Evolutionary conservation across 2,888 invertebrate species (phyloP).

Genomic region (Drosophila colorata): DNA sequence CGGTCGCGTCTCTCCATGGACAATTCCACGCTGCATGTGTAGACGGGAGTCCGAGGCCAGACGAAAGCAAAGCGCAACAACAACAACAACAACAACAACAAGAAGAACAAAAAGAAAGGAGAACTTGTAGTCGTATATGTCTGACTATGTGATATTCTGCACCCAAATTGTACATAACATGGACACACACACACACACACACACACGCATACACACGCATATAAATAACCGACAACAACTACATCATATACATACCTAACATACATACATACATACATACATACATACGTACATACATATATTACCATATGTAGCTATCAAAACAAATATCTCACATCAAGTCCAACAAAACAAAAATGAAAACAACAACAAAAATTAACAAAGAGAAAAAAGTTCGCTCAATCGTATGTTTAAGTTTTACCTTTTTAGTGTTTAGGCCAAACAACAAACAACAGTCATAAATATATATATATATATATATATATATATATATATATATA

Average conservation of each 20-base stretch:
- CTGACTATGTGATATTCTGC: constrained; percentile 79
- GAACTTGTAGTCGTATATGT: constrained; percentile 76
- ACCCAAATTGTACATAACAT: constrained; percentile 67
- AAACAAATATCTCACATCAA: constrained; percentile 54
- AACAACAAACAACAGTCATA: constrained; percentile 46
- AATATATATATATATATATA: constrained; percentile 31
- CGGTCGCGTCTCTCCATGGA: constrained; percentile 55
- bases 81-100: constrained; percentile 8
- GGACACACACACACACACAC: constrained; percentile 29
- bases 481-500: no score
- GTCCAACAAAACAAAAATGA: constrained; percentile 24
- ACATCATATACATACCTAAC: constrained; percentile 30
- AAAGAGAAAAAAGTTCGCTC: constrained; percentile 54
- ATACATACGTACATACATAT: constrained; percentile 26
- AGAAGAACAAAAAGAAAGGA: constrained; percentile 31
- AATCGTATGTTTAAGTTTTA: constrained; percentile 68
- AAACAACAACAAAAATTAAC: constrained; percentile 2
- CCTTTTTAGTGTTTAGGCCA: constrained; percentile 48
- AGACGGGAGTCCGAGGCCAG: constrained; percentile 15
- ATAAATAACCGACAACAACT: constrained; percentile 21
- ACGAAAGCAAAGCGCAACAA: constrained; percentile 10
- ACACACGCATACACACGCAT: constrained; percentile 25
- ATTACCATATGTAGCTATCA: constrained; percentile 24
- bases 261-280: constrained; percentile 26
- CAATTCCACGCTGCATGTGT: constrained; percentile 68